phyloP scores from a whole-genome alignment of 2,113 vertebrate genomes.

The Falcunculus frontatus region DNA sequence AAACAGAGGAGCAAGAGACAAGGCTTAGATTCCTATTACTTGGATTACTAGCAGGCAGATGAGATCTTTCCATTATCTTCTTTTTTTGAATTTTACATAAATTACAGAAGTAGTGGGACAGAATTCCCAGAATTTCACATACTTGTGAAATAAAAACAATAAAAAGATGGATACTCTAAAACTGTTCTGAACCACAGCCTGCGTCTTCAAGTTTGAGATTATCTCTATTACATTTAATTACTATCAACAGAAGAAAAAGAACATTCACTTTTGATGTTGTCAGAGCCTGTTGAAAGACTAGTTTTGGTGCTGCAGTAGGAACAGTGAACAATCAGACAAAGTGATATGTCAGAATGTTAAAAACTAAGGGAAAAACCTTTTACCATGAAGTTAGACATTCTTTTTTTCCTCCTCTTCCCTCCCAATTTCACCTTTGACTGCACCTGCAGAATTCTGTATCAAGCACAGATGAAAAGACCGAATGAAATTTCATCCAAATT shows the following conservation, averaged over 20 bases:
- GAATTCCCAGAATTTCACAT: not conserved
- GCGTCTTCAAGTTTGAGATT: not conserved
- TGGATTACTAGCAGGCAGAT: constrained; percentile 3
- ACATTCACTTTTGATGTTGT: not conserved
- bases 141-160: not conserved
- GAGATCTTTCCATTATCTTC: not conserved
- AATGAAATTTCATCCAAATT: constrained; percentile 34
- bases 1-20: not conserved
- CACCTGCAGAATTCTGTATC: not conserved
- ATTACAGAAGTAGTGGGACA: not conserved
- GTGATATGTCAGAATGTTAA: not conserved
- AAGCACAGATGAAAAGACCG: constrained; percentile 19
- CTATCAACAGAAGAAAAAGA: not conserved
- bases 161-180: not conserved
- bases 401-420: not conserved
- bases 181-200: not conserved
- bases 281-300: not conserved
- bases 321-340: not conserved
- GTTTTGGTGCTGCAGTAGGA: not conserved
- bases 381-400: not conserved
- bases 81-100: not conserved
- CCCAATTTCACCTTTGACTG: not conserved
- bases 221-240: not conserved
- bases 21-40: not conserved
- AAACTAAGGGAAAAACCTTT: not conserved